These are phyloP conservation scores for Orius insidiosus DNA, from an alignment of 1,140 invertebrate species.

Conservation along the genomic window DNA sequence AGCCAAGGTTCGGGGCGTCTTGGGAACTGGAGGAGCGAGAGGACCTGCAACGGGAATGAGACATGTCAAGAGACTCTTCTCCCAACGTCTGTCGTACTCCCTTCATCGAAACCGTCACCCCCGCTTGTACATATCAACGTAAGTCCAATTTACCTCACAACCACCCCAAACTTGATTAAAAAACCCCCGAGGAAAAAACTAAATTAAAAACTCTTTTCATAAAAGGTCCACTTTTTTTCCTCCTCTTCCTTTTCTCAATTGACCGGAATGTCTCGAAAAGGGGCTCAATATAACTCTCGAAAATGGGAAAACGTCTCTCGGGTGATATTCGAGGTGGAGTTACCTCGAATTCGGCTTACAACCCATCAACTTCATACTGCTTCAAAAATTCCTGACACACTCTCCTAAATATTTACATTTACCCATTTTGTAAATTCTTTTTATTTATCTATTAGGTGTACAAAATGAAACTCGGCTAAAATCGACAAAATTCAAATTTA, in stretches of 20 bases:
- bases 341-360: no score
- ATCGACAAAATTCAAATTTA: no score
- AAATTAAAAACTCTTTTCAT: no score
- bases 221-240: background rate
- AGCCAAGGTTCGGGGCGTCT: conserved; percentile 22
- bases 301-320: no score
- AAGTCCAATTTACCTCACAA: background rate
- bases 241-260: background rate
- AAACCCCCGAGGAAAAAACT: background rate
- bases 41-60: conserved; percentile 55
- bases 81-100: conserved; percentile 24
- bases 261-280: background rate
- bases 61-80: conserved; percentile 53
- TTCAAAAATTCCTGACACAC: no score
- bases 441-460: no score
- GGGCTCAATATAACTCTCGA: no score
- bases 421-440: no score
- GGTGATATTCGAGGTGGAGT: no score
- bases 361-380: no score
- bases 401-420: no score
- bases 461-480: no score
- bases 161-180: background rate
- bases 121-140: conserved; percentile 4
- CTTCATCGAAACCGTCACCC: conserved; percentile 8
- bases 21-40: conserved; percentile 34